phyloP scores from a whole-genome alignment of 2,797 vertebrate species.

The Octomys mimax region DNA sequence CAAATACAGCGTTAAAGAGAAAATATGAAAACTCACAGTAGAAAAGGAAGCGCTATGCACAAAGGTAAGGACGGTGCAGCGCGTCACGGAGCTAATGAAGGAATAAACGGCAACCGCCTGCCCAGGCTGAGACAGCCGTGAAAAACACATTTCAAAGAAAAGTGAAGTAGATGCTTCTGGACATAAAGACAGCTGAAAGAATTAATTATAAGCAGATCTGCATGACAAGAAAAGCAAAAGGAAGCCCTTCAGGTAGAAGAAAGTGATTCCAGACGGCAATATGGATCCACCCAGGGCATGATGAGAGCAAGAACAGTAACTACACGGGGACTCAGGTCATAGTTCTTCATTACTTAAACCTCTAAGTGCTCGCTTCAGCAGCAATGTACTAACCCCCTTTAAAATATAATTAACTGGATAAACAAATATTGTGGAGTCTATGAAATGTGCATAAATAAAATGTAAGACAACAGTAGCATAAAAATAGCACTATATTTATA shows the following conservation, averaged over 20 bases:
- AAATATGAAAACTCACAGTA: slow-evolving; percentile 1
- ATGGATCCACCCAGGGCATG: background rate
- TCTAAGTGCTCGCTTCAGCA: background rate
- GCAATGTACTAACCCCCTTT: background rate
- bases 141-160: background rate
- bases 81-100: background rate
- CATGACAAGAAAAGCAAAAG: background rate
- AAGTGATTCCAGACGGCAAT: background rate
- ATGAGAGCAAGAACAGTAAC: background rate
- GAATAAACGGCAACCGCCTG: background rate
- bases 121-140: background rate
- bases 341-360: background rate
- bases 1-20: background rate
- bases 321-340: background rate
- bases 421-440: background rate
- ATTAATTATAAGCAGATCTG: background rate
- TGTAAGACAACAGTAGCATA: background rate
- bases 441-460: background rate
- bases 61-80: background rate
- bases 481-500: background rate
- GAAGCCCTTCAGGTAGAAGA: background rate
- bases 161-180: background rate
- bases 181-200: slow-evolving; percentile 9
- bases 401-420: background rate
- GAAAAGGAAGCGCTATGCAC: background rate